Percentiles rank a stretch among this genome's conserved stretches.
These are phyloP conservation scores for Poecilia gillii DNA, from an alignment of 2,797 vertebrate genomes.

Conservation along the genomic window DNA sequence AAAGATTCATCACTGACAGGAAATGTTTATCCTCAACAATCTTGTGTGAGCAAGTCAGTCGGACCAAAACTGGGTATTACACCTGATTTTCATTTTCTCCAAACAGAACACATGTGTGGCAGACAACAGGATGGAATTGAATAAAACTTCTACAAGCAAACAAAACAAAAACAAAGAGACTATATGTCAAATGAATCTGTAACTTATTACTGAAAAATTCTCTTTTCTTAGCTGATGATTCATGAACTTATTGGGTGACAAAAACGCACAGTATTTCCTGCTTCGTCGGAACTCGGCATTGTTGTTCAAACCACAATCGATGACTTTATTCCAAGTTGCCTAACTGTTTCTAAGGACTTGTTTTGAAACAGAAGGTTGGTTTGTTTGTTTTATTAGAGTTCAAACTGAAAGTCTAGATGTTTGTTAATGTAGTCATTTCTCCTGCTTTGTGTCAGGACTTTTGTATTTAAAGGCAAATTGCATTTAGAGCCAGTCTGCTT, in stretches of 20 bases:
- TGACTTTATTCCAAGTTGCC: conserved; percentile 31
- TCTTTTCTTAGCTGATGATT: conserved; percentile 39
- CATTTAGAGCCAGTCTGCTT: not conserved
- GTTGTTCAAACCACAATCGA: conserved; percentile 49
- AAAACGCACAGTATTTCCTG: conserved; percentile 38
- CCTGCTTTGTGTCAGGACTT: not conserved
- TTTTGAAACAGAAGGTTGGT: conserved; percentile 33
- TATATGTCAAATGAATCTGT: conserved; percentile 56
- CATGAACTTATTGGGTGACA: conserved; percentile 45
- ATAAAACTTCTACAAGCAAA: conserved; percentile 52
- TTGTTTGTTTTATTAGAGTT: conserved; percentile 25
- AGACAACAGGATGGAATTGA: conserved; percentile 28
- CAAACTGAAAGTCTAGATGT: conserved; percentile 1
- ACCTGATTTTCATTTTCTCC: conserved; percentile 65
- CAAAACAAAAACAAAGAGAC: conserved; percentile 41
- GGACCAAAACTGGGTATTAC: conserved; percentile 55
- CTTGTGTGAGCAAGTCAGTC: conserved; percentile 50
- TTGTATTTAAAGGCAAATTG: not conserved
- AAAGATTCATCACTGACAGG: conserved; percentile 48
- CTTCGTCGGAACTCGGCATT: conserved; percentile 45
- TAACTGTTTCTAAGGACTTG: conserved; percentile 35
- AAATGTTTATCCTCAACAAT: conserved; percentile 41
- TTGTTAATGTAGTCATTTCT: not conserved
- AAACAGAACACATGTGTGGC: conserved; percentile 56
- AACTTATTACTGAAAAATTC: conserved; percentile 51